Percentiles rank a stretch among this genome's conserved stretches.
Conservation (phyloP, 1,140 invertebrate genomes). For the Stenopsyche tienmushanensis region DNA sequence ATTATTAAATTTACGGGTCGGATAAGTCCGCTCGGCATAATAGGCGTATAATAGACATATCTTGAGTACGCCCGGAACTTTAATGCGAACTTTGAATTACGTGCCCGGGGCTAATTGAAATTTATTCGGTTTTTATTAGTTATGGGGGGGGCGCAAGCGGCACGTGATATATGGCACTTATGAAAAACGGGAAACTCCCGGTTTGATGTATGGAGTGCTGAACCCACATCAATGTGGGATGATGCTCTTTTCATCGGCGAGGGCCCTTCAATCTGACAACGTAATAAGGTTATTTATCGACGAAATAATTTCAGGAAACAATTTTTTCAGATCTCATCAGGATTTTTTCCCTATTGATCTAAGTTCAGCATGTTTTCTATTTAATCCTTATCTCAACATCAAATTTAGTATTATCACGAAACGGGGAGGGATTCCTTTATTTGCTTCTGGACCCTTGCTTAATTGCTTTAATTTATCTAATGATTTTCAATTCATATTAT, state of each 20-base stretch:
- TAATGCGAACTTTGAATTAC: conserved; percentile 31
- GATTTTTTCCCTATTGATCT: too few relatives aligned
- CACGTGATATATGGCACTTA: background rate
- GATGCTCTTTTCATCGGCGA: background rate
- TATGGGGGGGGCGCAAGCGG: background rate
- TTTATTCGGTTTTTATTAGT: conserved; percentile 41
- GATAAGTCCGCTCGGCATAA: conserved; percentile 6
- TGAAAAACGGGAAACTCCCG: background rate
- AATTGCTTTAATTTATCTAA: too few relatives aligned
- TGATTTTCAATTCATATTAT: too few relatives aligned
- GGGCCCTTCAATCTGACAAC: too few relatives aligned
- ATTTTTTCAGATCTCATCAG: too few relatives aligned
- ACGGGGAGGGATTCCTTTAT: too few relatives aligned
- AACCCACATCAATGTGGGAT: background rate
- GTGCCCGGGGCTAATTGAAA: conserved; percentile 38
- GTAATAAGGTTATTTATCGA: too few relatives aligned
- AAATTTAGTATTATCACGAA: too few relatives aligned
- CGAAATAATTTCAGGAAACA: too few relatives aligned
- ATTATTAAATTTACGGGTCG: conserved; percentile 40
- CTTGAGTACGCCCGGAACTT: conserved; percentile 18
- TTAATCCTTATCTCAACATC: too few relatives aligned
- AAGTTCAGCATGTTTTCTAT: too few relatives aligned
- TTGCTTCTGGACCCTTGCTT: too few relatives aligned
- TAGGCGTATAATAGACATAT: conserved; percentile 14
- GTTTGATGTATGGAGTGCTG: background rate